Base-by-base conservation (phyloP, 2,113 vertebrate genomes). In the Xiphias gladius region DNA sequence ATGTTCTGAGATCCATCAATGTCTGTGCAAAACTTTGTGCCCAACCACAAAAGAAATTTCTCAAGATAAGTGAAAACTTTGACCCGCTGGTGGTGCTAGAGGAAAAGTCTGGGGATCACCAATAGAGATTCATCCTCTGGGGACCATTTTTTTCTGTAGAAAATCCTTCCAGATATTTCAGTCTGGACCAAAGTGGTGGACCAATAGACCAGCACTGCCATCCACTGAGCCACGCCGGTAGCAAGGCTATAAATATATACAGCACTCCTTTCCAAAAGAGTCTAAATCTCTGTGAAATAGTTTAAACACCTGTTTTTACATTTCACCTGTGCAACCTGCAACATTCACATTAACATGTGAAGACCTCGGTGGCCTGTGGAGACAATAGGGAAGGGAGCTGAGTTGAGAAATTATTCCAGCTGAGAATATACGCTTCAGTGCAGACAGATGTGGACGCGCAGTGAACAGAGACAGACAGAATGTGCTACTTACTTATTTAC, bases 401-500 rank as follows among this genome's bases (percentile, higher is more conserved):
- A 67, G 69, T n/a, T 65, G 58, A 58, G 82, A 81, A 79, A 69
- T 20, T 50, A 70, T 50, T 79, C 37, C 48, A 71, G 46, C 63
- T 61, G 30, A 82, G 68, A 89, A 63, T 74, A 82, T n/a, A 35
- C 17, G 19, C 66, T 61, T 72, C 62, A 70, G 61, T 24, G 35
- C 76, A 76, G 71, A 69, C 81, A 75, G 67, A 79, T 30, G 66
- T 54, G 81, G 72, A 77, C 13, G 63, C 62, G 43, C 35, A 48
- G 76, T 65, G 70, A 90, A 58, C 85, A 81, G 69, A 81, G 70
- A 75, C 86, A 77, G 81, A 83, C 86, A 80, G 65, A 89, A 84
- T 86, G 84, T 91, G 69, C 88, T 86, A 81, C 80, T 90, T 75
- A 87, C 73, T 91, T 89, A 86, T 91, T 87, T 74, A 86, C 90